Conservation (phyloP, 2,888 invertebrate species). For the Kuschelorhynchus macadamiae region DNA sequence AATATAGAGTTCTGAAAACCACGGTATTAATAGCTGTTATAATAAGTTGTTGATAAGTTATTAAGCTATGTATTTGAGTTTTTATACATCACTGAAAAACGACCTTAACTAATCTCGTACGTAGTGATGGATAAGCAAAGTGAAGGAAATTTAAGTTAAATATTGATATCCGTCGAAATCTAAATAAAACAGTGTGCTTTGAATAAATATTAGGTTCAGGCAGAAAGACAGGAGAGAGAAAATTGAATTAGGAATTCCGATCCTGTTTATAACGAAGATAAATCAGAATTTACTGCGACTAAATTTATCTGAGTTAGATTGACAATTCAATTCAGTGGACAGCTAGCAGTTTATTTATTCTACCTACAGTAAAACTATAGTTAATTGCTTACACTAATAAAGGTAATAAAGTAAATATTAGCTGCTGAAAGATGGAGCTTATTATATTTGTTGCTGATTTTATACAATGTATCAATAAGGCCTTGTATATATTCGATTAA, state of each 20-base stretch:
- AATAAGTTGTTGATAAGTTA: no score
- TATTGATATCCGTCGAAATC: not conserved
- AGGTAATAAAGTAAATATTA: no score
- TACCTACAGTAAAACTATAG: no score
- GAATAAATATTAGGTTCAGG: slow-evolving; percentile 2
- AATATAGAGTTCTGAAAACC: no score
- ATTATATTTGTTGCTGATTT: no score
- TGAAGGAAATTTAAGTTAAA: not conserved
- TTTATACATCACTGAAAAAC: not conserved
- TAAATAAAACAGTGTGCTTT: not conserved
- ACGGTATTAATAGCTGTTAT: no score
- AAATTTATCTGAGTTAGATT: not conserved
- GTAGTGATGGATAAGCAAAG: not conserved
- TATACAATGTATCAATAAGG: no score
- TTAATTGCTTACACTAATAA: no score
- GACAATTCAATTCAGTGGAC: not conserved
- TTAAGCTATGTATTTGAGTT: no score
- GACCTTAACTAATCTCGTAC: not conserved
- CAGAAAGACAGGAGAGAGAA: not conserved
- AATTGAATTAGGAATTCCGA: slow-evolving; percentile 21
- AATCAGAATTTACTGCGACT: not conserved
- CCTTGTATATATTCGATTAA: no score
- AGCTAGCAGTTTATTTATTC: not conserved
- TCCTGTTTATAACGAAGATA: slow-evolving; percentile 11
- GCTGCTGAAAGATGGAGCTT: no score